These are phyloP conservation scores for Machimus atricapillus DNA, from an alignment of 2,888 invertebrate species.

Conservation along the genomic window DNA sequence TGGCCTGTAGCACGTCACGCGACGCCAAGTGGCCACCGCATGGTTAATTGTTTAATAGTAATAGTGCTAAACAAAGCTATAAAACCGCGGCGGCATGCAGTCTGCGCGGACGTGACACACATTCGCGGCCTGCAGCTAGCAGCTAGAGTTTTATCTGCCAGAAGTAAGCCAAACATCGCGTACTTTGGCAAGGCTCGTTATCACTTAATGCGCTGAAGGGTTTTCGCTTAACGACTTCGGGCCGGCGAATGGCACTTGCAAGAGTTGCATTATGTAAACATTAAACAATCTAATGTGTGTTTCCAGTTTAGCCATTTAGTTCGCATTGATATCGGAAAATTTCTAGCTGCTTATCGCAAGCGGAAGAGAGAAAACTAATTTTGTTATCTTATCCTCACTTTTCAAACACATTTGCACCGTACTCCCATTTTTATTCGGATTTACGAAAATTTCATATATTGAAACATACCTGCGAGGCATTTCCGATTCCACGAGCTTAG, in stretches of 20 bases:
- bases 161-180: background rate
- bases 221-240: background rate
- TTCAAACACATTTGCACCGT: background rate
- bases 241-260: background rate
- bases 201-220: conserved; percentile 1
- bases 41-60: background rate
- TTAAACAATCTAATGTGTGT: background rate
- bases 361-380: conserved; percentile 1
- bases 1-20: background rate
- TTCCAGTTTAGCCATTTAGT: background rate
- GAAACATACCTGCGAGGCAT: background rate
- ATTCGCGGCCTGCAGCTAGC: background rate
- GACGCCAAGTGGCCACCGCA: background rate
- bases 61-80: background rate
- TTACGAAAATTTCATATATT: background rate
- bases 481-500: background rate
- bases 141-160: background rate
- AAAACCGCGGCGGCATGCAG: conserved; percentile 19
- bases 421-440: background rate
- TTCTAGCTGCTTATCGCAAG: conserved; percentile 5
- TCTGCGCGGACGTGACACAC: conserved; percentile 14
- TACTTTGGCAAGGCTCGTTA: background rate
- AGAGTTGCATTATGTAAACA: background rate
- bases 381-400: conserved; percentile 1
- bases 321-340: background rate